Conservation (phyloP, 2,113 vertebrate species). For the Phodopus roborovskii region DNA sequence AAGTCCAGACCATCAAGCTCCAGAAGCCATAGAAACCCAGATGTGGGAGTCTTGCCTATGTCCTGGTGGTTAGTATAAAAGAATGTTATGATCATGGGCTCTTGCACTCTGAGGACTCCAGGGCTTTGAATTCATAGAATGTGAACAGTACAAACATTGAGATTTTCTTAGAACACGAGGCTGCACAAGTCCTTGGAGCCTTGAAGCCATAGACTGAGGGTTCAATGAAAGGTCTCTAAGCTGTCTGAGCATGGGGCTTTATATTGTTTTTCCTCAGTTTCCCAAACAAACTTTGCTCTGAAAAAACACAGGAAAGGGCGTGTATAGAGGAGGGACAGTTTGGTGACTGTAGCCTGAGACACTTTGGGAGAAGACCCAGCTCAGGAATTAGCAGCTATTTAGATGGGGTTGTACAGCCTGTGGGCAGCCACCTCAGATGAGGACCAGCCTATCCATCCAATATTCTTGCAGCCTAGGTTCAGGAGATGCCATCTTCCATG, state of each 20-base stretch:
- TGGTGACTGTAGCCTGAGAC: not conserved
- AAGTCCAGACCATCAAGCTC: not conserved
- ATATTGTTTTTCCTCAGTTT: not conserved
- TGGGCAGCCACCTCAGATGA: not conserved
- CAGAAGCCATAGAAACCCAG: not conserved
- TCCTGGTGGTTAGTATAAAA: not conserved
- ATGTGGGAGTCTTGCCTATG: not conserved
- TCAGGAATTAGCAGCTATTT: not conserved
- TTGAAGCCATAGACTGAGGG: not conserved
- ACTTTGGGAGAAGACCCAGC: not conserved
- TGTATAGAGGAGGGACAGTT: not conserved
- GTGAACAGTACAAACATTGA: not conserved
- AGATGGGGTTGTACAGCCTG: not conserved
- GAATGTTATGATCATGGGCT: not conserved
- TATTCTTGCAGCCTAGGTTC: not conserved
- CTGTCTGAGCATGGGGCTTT: not conserved
- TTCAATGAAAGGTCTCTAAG: not conserved
- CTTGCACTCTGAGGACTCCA: not conserved
- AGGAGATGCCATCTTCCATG: not conserved
- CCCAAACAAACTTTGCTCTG: not conserved
- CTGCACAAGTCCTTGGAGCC: conserved; percentile 16
- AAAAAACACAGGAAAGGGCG: not conserved
- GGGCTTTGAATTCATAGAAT: not conserved
- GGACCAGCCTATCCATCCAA: not conserved
- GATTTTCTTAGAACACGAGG: conserved; percentile 55